Base-by-base conservation (phyloP, 2,888 invertebrate species). In the Athrips mouffetella region DNA sequence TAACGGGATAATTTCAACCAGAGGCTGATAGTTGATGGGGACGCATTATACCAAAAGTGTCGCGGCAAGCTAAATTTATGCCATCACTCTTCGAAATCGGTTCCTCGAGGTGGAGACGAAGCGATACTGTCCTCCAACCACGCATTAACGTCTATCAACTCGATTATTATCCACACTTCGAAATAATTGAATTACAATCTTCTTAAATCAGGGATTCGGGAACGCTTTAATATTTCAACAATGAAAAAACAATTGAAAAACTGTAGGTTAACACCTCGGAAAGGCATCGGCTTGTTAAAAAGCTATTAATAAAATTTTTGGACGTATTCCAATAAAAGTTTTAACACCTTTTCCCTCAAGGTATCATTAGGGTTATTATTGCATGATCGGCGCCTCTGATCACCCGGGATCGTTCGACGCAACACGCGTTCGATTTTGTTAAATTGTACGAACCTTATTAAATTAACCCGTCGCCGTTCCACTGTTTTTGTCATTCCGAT, bases 321-420 rank as follows among this genome's bases (percentile, higher is more conserved):
- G 80, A 79, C 72, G 78, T 74, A 80, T 84, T 86, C 84, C 86
- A 85, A 87, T 88, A 86, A 86, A 84, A 76, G 81, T 80, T 87
- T 85, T 87, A 85, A 87, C 87, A 87, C 88, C 86, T 87, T 87
- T 87, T 80, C 80, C 75, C 67, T 80, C 63, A 71, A 78, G 79
- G 78, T 87, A 86, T 87, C 80, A 87, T 87, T 87, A 87, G 74
- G 73, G 60, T 74, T 63, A 77, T 86, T 84, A 84, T 81, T 79
- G 76, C 70, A 61, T 60, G 65, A 63, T 60, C 59, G 60, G 65
- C 56, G 60, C 63, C 60, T 60, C 51, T 58, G 67, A 71, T 73
- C 65, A 57, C 63, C 64, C 15, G 2, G 8, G 6, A n/a, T 25
- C n/a, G 25, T 23, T 66, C 65, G 60, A 63, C 65, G 57, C 59